These are phyloP conservation scores for Anhinga anhinga DNA, from an alignment of 2,113 vertebrate genomes.

Conservation along the genomic window DNA sequence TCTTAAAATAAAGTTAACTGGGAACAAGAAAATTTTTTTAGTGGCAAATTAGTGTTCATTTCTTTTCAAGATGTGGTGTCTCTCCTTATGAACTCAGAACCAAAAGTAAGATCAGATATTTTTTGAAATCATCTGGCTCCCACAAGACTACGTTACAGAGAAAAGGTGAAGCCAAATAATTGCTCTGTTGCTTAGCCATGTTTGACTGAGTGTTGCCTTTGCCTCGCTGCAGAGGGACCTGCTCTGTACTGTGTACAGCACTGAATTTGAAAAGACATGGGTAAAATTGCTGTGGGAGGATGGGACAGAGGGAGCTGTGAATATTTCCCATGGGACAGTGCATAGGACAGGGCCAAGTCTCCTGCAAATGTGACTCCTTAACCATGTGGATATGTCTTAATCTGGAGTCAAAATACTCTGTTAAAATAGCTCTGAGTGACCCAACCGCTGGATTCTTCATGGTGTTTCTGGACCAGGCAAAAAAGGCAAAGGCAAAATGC, in stretches of 20 bases:
- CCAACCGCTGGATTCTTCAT: neutral
- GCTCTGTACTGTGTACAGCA: neutral
- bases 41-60: neutral
- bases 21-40: neutral
- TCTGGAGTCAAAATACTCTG: neutral
- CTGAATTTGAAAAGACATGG: neutral
- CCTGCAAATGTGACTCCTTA: neutral
- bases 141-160: neutral
- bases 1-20: neutral
- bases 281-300: neutral
- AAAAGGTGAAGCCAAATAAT: neutral
- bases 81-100: neutral
- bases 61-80: neutral
- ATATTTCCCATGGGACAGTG: neutral
- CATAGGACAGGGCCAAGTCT: neutral
- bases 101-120: neutral
- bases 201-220: neutral
- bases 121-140: neutral
- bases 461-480: neutral
- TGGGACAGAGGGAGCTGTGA: neutral
- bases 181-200: neutral
- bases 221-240: rapidly evolving
- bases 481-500: neutral
- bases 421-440: neutral
- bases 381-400: neutral